Evolutionary conservation across 2,797 vertebrate genomes (phyloP).

Genomic region (Falco biarmicus): DNA sequence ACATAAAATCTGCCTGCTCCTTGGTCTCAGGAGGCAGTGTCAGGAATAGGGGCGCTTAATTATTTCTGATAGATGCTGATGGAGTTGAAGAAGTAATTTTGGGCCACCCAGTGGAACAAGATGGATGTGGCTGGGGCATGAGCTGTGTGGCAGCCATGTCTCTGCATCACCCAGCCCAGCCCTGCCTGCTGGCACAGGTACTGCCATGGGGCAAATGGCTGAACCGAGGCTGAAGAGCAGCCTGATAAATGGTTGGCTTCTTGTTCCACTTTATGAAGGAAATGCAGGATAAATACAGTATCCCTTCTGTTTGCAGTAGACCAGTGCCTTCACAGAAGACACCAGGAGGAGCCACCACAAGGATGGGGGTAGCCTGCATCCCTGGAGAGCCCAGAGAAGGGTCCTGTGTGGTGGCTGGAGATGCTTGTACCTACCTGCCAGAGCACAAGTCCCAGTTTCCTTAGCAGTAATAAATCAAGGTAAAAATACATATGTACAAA

Average conservation of each 20-base stretch:
- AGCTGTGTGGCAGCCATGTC: rapidly evolving
- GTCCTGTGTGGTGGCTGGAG: neutral
- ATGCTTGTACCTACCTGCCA: neutral
- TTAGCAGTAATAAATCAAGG: neutral
- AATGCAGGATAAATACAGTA: neutral
- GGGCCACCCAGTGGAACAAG: neutral
- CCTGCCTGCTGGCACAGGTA: neutral
- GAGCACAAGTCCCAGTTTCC: neutral
- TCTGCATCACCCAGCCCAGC: neutral
- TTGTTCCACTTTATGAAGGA: neutral
- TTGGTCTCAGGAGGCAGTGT: neutral
- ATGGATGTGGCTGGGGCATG: neutral
- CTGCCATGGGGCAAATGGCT: rapidly evolving
- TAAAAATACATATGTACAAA: neutral
- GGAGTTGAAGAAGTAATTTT: neutral
- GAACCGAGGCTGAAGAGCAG: rapidly evolving
- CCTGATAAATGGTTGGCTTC: neutral
- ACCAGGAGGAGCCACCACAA: neutral
- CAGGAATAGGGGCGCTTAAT: neutral
- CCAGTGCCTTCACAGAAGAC: neutral
- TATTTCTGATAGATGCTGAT: neutral
- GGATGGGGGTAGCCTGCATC: too few relatives aligned
- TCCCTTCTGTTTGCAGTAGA: neutral
- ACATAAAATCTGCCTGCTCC: neutral
- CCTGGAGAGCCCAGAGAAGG: neutral